Conservation (phyloP, 2,113 vertebrate genomes). For the Cyanoderma ruficeps region DNA sequence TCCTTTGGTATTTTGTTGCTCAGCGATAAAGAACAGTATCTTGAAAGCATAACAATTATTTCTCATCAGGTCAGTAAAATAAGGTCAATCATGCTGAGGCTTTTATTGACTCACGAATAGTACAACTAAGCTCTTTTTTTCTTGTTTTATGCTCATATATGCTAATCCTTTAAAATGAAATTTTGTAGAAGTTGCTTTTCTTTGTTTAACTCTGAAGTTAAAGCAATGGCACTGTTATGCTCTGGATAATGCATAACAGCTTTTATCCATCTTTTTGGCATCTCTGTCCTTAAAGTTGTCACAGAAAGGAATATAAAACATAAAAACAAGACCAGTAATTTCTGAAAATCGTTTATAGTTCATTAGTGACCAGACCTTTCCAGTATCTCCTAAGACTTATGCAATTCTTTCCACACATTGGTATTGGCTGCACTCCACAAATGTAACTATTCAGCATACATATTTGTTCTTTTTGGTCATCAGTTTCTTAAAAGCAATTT, state of each 20-base stretch:
- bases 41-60: background rate
- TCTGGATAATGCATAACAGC: conserved; percentile 12
- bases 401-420: conserved; percentile 3
- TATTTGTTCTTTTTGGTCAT: background rate
- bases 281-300: background rate
- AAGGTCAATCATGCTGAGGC: background rate
- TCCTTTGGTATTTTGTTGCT: background rate
- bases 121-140: background rate
- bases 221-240: background rate
- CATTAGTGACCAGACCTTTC: conserved; percentile 33
- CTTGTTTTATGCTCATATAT: background rate
- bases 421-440: conserved; percentile 5
- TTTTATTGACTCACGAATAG: background rate
- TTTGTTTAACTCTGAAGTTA: background rate
- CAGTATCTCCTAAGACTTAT: background rate
- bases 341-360: conserved; percentile 20
- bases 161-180: background rate
- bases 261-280: conserved; percentile 38
- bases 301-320: background rate
- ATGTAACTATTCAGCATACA: background rate
- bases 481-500: background rate
- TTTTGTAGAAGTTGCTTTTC: background rate
- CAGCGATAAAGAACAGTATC: background rate
- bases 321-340: background rate
- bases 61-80: background rate